phyloP scores from a whole-genome alignment of 2,797 vertebrate genomes.

The Cuculus canorus region DNA sequence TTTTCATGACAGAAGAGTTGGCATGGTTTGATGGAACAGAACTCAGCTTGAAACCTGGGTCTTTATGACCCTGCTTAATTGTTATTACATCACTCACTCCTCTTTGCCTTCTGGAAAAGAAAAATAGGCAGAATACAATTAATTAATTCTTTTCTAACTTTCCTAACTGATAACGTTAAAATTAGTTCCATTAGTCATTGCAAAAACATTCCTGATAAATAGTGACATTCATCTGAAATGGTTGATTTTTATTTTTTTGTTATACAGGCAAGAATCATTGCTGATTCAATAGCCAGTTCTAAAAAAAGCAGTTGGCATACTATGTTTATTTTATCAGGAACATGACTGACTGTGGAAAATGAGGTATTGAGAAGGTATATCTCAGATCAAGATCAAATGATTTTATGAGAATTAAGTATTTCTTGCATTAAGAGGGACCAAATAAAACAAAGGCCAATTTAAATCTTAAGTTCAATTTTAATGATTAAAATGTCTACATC shows the following conservation, averaged over 20 bases:
- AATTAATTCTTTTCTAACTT: constrained; percentile 44
- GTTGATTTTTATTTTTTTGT: neutral
- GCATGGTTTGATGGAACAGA: constrained; percentile 28
- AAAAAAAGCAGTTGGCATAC: neutral
- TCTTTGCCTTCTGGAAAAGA: constrained; percentile 42
- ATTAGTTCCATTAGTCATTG: constrained; percentile 59
- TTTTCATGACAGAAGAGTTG: constrained; percentile 39
- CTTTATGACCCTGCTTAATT: constrained; percentile 50
- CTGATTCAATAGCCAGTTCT: neutral
- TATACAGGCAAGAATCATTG: neutral
- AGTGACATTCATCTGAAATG: constrained; percentile 15
- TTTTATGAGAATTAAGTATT: neutral
- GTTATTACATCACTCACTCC: constrained; percentile 42
- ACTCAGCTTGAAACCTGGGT: constrained; percentile 44
- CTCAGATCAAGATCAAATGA: neutral
- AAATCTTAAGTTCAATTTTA: neutral
- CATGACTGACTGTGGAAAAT: constrained; percentile 9
- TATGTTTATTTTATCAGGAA: constrained; percentile 8
- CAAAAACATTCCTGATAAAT: constrained; percentile 34
- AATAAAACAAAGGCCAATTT: neutral
- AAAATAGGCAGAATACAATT: constrained; percentile 13
- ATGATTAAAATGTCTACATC: constrained; percentile 22
- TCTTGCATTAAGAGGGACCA: neutral
- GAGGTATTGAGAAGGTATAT: neutral
- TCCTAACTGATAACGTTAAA: constrained; percentile 62